Percentiles rank a stretch among this genome's conserved stretches.
phyloP scores from a whole-genome alignment of 2,113 vertebrate genomes.

The Hassar affinis region DNA sequence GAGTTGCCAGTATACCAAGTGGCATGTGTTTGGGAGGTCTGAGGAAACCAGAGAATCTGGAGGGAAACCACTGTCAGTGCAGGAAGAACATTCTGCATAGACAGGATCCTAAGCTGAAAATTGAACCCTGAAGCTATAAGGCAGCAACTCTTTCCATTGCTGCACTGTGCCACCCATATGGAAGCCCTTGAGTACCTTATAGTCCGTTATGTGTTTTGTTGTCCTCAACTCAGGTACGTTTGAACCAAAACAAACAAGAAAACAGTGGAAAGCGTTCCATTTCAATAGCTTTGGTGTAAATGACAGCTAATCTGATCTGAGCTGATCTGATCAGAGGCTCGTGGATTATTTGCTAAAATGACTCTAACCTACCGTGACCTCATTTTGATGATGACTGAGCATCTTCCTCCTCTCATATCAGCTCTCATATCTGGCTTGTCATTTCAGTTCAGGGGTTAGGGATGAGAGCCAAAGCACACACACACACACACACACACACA shows the following conservation, averaged over 20 bases:
- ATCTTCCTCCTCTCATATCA: conserved; percentile 19
- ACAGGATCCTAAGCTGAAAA: neutral
- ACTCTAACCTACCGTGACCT: conserved; percentile 22
- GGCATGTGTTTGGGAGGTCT: neutral
- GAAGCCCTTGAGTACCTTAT: neutral
- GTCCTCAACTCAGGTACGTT: neutral
- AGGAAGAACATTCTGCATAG: neutral
- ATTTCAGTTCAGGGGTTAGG: neutral
- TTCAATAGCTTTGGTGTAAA: conserved; percentile 18
- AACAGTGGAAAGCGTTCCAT: neutral
- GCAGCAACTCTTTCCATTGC: neutral
- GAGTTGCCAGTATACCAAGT: neutral
- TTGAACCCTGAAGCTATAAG: neutral
- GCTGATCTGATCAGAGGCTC: conserved; percentile 19
- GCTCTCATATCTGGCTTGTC: conserved; percentile 10
- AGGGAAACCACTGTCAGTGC: neutral
- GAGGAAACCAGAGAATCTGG: neutral
- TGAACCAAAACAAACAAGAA: neutral
- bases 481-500: too few species aligned
- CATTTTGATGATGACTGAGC: conserved; percentile 49
- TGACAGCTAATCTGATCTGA: neutral
- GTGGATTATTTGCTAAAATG: conserved; percentile 50
- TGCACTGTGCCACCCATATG: neutral
- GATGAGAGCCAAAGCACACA: neutral
- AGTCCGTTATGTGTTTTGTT: neutral